Evolutionary conservation across 92 coral and sea anemone genomes (phyloP).

Genomic region (Metridium senile): DNA sequence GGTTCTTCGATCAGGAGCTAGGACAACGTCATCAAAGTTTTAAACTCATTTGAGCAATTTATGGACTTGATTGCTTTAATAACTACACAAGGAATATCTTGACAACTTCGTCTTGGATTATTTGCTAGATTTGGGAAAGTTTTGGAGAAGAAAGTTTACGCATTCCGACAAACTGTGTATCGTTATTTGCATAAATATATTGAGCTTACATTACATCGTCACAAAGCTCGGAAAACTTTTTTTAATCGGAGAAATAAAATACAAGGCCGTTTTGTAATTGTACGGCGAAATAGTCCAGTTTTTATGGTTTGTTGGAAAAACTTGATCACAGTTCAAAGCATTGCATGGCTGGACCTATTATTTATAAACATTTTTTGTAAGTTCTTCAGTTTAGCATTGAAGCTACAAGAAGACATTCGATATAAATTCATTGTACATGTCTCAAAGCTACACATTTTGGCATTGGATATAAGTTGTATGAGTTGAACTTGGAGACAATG

Average conservation of each 20-base stretch:
- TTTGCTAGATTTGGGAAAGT: background rate
- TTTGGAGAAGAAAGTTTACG: background rate
- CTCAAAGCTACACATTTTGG: too few relatives aligned
- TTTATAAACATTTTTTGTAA: too few relatives aligned
- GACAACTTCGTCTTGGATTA: background rate
- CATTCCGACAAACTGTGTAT: background rate
- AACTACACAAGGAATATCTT: background rate
- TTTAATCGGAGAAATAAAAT: background rate
- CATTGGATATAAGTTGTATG: too few relatives aligned
- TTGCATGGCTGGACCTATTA: too few relatives aligned
- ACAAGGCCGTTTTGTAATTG: too few relatives aligned
- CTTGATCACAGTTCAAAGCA: too few relatives aligned
- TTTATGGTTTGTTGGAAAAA: too few relatives aligned
- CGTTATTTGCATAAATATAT: background rate
- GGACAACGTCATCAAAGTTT: background rate
- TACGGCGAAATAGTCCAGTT: too few relatives aligned
- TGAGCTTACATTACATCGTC: background rate
- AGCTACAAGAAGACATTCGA: too few relatives aligned
- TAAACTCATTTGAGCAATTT: background rate
- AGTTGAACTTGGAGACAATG: background rate
- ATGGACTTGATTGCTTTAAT: background rate
- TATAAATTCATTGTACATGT: too few relatives aligned
- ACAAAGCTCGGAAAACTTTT: background rate
- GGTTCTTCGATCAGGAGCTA: background rate
- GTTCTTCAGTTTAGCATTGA: too few relatives aligned